Evolutionary conservation across 2,797 vertebrate genomes (phyloP), one percentile per base, ranked within the genome.

Genomic region (Cossypha dichroa): DNA sequence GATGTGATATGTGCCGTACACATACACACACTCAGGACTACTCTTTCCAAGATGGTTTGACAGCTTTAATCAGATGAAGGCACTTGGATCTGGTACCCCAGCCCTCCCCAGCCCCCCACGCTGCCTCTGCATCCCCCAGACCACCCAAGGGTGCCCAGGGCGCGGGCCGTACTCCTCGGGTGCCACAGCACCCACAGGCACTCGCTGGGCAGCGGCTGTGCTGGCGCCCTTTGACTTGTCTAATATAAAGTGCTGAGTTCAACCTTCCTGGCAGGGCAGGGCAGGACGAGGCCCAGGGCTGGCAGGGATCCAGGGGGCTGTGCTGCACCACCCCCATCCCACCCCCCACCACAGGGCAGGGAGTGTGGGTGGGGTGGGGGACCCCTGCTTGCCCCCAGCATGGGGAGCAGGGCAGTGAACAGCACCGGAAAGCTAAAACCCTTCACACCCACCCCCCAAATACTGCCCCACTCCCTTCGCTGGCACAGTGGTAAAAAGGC

Each of bases 51-150:
- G 93, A 95, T 64, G 78, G 70, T 95, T 76, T 72, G 75, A 93
- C 90, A 96, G 90, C 70, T 96, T 95, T 96, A 96, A 93, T 96
- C 78, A 79, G 55, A 76, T 75, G 43, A 96, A 96, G 96, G 96
- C 96, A 96, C 96, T 95, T 96, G 48, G 91, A 93, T 91, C 93
- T 91, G 88, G 93, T 94, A 91, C 72, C 92, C 90, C 60, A 84
- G 69, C 80, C 83, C 85, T 70, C 59, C 46, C 66, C 70, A 55
- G 36, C 29, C 52, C 49, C 45, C 16, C 21, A 4, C 4, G n/a
- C 54, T 3, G 0, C 56, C 69, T 41, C 81, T 18, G 4, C 5
- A 33, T 5, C 13, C 33, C 43, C 13, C 4, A 29, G 31, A 1
- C 17, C 8, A 41, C 31, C 29, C 26, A 41, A 19, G 20, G 66